Conservation (phyloP, 2,888 invertebrate species). For the Linnaemya vulpina region DNA sequence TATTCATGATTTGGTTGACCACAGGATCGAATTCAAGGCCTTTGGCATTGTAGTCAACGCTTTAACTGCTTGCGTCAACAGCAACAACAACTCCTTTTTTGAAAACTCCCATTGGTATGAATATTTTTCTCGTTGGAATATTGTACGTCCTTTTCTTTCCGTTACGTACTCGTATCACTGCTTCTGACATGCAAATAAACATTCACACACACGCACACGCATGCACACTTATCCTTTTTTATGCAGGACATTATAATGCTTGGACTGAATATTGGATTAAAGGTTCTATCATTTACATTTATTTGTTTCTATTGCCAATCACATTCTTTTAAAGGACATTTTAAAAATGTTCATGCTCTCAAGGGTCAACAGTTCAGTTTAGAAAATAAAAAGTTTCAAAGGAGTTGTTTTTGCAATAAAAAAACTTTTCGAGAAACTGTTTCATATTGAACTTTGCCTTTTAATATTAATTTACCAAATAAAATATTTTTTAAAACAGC, state of each 20-base stretch:
- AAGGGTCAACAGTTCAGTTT: slow-evolving; percentile 33
- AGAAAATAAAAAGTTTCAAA: no score
- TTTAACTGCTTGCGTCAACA: no score
- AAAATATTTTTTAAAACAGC: background rate
- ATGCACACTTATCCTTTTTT: background rate
- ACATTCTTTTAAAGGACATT: slow-evolving; percentile 8
- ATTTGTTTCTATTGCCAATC: slow-evolving; percentile 26
- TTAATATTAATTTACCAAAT: background rate
- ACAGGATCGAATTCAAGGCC: no score
- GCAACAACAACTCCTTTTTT: no score
- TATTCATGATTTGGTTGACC: no score
- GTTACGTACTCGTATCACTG: no score
- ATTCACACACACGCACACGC: no score
- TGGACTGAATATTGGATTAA: slow-evolving; percentile 52
- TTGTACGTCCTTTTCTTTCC: no score
- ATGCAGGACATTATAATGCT: slow-evolving; percentile 2
- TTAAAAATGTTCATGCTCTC: slow-evolving; percentile 44
- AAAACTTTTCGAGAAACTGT: background rate
- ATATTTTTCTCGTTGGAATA: no score
- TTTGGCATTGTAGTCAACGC: no score
- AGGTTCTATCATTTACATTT: slow-evolving; percentile 43
- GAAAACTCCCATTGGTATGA: no score
- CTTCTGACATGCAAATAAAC: no score
- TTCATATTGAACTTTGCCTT: background rate
- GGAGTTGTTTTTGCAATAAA: slow-evolving; percentile 27